Conservation (phyloP, 2,113 vertebrate species). For the Podilymbus podiceps region DNA sequence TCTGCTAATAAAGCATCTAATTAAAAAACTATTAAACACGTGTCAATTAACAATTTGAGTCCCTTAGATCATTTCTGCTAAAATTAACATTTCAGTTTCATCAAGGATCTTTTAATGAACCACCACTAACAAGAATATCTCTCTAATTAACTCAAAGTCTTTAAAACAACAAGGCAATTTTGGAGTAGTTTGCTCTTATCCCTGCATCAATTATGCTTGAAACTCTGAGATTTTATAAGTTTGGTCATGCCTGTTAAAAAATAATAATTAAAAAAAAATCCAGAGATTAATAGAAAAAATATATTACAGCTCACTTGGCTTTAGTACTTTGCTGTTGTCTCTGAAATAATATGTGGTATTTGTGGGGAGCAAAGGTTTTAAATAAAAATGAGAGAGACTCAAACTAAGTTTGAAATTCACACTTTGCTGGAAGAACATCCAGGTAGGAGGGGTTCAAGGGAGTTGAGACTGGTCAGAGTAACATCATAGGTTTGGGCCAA, state of each 20-base stretch:
- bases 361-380: background rate
- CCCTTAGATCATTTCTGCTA: conserved; percentile 25
- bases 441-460: background rate
- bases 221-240: background rate
- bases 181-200: background rate
- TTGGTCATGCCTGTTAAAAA: conserved; percentile 9
- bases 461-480: background rate
- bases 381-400: background rate
- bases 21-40: conserved; percentile 33
- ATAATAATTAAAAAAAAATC: background rate
- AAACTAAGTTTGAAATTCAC: background rate
- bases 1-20: conserved; percentile 36
- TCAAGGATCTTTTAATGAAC: conserved; percentile 56
- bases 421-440: background rate
- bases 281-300: conserved; percentile 22
- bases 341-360: background rate
- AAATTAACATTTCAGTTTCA: conserved; percentile 48
- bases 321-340: background rate
- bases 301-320: background rate
- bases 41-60: conserved; percentile 50
- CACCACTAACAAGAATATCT: conserved; percentile 42
- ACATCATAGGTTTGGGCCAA: background rate
- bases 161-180: conserved; percentile 13
- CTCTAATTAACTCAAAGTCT: conserved; percentile 46
- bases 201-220: background rate